Evolutionary conservation across 2,797 vertebrate species (phyloP).

Genomic region (Hoplostethus mediterraneus): DNA sequence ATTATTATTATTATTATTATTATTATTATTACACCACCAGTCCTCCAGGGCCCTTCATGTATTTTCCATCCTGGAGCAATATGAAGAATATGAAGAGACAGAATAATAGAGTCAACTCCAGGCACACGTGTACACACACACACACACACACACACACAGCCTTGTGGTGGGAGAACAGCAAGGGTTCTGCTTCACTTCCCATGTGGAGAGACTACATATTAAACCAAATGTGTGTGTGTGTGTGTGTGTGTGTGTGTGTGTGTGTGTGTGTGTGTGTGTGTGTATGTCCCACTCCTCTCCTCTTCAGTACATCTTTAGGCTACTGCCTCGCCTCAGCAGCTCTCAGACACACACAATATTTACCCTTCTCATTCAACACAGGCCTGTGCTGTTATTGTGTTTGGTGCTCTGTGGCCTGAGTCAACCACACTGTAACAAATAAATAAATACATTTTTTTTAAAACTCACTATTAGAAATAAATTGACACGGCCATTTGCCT

Average conservation of each 20-base stretch:
- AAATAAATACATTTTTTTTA: too few species aligned
- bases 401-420: constrained; percentile 34
- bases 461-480: constrained; percentile 56
- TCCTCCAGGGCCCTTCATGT: constrained; percentile 39
- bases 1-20: constrained; percentile 43
- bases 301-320: constrained; percentile 74
- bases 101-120: constrained; percentile 79
- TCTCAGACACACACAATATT: constrained; percentile 76
- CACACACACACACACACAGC: constrained; percentile 31
- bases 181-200: constrained; percentile 82
- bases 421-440: constrained; percentile 42
- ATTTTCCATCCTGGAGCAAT: constrained; percentile 69
- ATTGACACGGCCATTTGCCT: constrained; percentile 29
- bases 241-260: not conserved
- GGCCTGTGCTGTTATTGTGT: constrained; percentile 62
- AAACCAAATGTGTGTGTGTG: constrained; percentile 75
- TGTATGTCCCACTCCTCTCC: constrained; percentile 18
- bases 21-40: constrained; percentile 46
- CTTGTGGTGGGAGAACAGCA: constrained; percentile 69
- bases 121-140: constrained; percentile 18
- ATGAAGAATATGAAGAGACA: constrained; percentile 76
- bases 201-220: constrained; percentile 82
- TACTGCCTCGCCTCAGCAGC: constrained; percentile 69
- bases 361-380: constrained; percentile 68
- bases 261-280: not conserved